Evolutionary conservation across 2,113 vertebrate species (phyloP).

Genomic region (Gambusia affinis): DNA sequence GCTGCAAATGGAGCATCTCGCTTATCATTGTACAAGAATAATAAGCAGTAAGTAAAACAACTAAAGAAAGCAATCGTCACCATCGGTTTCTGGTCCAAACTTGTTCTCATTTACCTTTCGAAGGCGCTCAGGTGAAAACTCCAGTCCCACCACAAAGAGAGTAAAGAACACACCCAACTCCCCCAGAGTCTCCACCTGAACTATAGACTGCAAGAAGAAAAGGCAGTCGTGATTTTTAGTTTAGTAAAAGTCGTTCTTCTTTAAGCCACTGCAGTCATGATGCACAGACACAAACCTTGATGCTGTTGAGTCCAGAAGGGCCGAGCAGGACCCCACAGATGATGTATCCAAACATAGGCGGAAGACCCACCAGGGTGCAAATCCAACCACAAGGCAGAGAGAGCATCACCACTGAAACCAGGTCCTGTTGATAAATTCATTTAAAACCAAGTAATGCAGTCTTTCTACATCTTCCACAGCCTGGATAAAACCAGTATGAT

Average conservation of each 20-base stretch:
- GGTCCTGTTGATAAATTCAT: conserved; percentile 80
- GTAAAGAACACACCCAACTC: conserved; percentile 98
- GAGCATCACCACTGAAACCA: conserved; percentile 92
- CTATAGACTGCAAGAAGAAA: conserved; percentile 87
- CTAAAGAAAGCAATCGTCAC: neutral
- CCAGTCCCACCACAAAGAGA: conserved; percentile 97
- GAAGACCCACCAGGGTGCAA: conserved; percentile 88
- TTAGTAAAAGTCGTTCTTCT: neutral
- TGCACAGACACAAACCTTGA: conserved; percentile 84
- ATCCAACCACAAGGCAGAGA: conserved; percentile 97
- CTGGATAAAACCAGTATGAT: neutral
- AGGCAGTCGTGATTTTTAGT: neutral
- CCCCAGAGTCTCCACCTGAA: conserved; percentile 96
- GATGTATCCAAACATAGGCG: conserved; percentile 97
- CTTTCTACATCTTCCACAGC: neutral
- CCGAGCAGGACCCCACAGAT: conserved; percentile 94
- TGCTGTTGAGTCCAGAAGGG: conserved; percentile 93
- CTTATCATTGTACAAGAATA: too few species aligned
- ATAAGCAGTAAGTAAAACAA: neutral
- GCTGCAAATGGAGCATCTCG: too few species aligned
- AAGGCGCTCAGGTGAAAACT: conserved; percentile 96
- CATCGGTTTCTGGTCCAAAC: neutral
- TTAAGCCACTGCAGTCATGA: neutral
- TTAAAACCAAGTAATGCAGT: neutral
- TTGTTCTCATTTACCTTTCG: conserved; percentile 84